phyloP scores from a whole-genome alignment of 2,113 vertebrate genomes.

The Periophthalmodon schlosseri region DNA sequence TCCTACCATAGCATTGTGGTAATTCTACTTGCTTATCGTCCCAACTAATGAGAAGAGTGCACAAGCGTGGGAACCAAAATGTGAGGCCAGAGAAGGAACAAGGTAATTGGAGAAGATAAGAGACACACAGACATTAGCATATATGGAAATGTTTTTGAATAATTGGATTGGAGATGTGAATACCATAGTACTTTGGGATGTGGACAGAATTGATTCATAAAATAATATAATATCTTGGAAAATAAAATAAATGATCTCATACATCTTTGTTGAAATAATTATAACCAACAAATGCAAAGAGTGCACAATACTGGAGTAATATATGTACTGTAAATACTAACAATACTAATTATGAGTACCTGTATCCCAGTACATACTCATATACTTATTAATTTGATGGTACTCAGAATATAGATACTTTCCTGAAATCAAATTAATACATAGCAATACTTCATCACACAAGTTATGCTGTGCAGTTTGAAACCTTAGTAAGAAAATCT shows the following conservation, averaged over 20 bases:
- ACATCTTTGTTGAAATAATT: too few relatives aligned
- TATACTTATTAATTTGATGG: too few relatives aligned
- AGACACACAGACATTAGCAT: background rate
- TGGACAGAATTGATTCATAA: background rate
- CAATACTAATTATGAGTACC: too few relatives aligned
- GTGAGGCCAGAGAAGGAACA: conserved; percentile 11
- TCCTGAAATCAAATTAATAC: too few relatives aligned
- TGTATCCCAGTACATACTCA: too few relatives aligned
- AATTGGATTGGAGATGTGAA: background rate
- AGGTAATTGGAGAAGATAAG: conserved; percentile 15
- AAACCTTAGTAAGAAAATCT: too few relatives aligned
- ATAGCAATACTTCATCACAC: too few relatives aligned
- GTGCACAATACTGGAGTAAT: background rate
- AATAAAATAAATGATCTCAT: background rate
- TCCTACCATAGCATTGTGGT: conserved; percentile 7
- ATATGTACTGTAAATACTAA: too few relatives aligned
- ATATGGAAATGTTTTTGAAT: background rate
- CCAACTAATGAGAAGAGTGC: conserved; percentile 44
- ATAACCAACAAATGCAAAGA: too few relatives aligned
- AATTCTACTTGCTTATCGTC: conserved; percentile 42
- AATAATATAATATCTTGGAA: background rate
- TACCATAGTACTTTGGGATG: background rate
- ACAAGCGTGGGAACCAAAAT: conserved; percentile 50
- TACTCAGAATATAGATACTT: too few relatives aligned
- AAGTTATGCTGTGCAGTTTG: too few relatives aligned